Base-by-base conservation (phyloP, 2,888 invertebrate genomes). In the Callyntrura guangdongensis region DNA sequence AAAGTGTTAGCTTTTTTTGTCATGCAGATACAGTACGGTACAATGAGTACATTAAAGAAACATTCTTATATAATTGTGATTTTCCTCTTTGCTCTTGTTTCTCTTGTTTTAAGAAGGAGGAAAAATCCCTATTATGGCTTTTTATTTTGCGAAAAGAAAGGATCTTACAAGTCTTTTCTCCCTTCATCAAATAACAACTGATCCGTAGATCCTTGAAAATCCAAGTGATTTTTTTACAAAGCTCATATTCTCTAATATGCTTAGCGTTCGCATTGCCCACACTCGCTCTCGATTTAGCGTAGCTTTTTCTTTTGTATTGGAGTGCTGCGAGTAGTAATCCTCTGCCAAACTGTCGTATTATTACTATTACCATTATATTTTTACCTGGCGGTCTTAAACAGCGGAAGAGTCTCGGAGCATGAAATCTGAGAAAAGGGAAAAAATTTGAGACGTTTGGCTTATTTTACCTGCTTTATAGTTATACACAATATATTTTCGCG, bases 181-280 rank as follows among this genome's bases (percentile, higher is more conserved):
- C 61, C 72, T 86, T 86, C 53, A 72, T 74, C 83, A 82, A 90
- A 69, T 64, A 86, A 22, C 74, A 90, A 90, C 86, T 86, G 82
- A 86, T 82, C 72, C 90, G 82, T 86, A 67, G 17, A 86, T 90
- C 82, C 69, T 67, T 77, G 2, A 49, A 74, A 74, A 74, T 36
- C 69, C 79, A 79, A 81, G 25, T 25, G 22, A 53, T 72, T 59
- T 17, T 72, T 59, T 86, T 17, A 84, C 0, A 77, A 36, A 27
- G 36, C 47, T 47, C 11, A 1, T 49, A 6, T 74, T 45, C 59
- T 22, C 20, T 74, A 45, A 8, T 67, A 22, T 45, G 17, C 9
- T 27, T 67, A 14, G 0, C 67, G 45, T 72, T 72, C 2, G 17
- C 45, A 47, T 47, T 20, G 17, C 20, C 17, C 4, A 36, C 36